Base-by-base conservation (phyloP, 2,797 vertebrate genomes). In the Danio tinwini region DNA sequence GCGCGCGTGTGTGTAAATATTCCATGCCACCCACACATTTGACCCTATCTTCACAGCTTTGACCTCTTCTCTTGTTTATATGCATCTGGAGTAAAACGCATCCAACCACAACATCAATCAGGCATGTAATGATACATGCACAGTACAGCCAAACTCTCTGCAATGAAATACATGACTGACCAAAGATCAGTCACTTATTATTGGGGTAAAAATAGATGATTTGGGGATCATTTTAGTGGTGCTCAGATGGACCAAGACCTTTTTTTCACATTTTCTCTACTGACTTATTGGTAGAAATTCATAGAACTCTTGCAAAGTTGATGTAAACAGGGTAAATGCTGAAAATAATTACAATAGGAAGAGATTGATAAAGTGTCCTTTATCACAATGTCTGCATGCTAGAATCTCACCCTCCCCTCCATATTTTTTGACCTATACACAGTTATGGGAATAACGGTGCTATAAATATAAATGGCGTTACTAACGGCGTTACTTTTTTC, bases 11-110 rank as follows among this genome's bases (percentile, higher is more conserved):
- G 37, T 53, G 14, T 67, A 47, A 76, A 76, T 65, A 67, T 67
- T 56, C n/a, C 44, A 68, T 6, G 29, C 64, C 75, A 69, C 64
- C 50, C 75, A 77, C 64, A 77, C 5, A 16, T 21, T 49, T 68
- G 42, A 68, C 42, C 53, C 21, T 45, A 68, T 53, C 14, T n/a
- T 69, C 53, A 37, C 64, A 68, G 53, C 50, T 49, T 21, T 59
- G 75, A 78, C 76, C 64, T 56, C 29, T 29, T 76, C 42, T 59
- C 53, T 69, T 77, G 76, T 78, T 78, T 69, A 59, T 47, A 68
- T 40, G 64, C 5, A 6, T 16, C 49, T 44, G 5, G 19, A 53
- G 47, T 42, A 52, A 69, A 69, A 50, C 1, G 53, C 44, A 69
- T 12, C 64, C 76, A 78, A 69, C 44, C 65, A 61, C n/a, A 68